phyloP scores from a whole-genome alignment of 2,113 vertebrate species.

The Leptobrachium ailaonicum region DNA sequence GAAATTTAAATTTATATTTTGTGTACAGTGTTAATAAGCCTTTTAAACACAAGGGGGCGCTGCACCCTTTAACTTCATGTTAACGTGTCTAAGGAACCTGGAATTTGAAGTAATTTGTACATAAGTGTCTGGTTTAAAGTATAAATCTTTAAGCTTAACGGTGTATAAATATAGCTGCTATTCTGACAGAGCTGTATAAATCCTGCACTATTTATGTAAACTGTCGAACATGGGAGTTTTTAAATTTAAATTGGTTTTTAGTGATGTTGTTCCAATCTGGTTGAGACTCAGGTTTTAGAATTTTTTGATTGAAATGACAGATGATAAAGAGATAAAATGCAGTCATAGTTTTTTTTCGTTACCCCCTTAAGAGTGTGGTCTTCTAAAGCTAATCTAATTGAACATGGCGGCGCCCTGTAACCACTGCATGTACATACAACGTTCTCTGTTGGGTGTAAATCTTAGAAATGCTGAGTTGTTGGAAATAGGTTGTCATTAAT shows the following conservation, averaged over 20 bases:
- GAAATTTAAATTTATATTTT: too few species aligned
- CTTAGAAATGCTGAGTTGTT: slow-evolving; percentile 29
- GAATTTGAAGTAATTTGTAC: neutral
- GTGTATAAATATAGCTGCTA: slow-evolving; percentile 20
- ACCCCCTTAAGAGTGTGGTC: too few species aligned
- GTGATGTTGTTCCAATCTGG: slow-evolving; percentile 9
- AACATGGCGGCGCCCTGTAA: neutral
- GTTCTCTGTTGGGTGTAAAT: slow-evolving; percentile 18
- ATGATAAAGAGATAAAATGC: too few species aligned
- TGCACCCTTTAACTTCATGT: too few species aligned
- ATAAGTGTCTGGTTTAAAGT: neutral
- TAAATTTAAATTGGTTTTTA: slow-evolving; percentile 4
- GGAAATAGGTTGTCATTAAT: slow-evolving; percentile 36
- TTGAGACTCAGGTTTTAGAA: slow-evolving; percentile 7
- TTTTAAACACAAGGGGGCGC: too few species aligned
- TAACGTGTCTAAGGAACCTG: too few species aligned
- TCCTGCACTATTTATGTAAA: slow-evolving; percentile 35
- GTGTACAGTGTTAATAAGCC: too few species aligned
- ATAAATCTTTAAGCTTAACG: neutral
- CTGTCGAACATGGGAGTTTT: slow-evolving; percentile 17
- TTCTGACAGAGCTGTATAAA: neutral
- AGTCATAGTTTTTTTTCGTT: too few species aligned
- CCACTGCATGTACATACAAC: slow-evolving; percentile 41
- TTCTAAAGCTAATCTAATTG: neutral
- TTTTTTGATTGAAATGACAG: neutral